Percentiles rank a stretch among this genome's conserved stretches.
These are phyloP conservation scores for Pseudolaguvia tuberculata DNA, from an alignment of 2,113 vertebrate genomes.

Conservation along the genomic window DNA sequence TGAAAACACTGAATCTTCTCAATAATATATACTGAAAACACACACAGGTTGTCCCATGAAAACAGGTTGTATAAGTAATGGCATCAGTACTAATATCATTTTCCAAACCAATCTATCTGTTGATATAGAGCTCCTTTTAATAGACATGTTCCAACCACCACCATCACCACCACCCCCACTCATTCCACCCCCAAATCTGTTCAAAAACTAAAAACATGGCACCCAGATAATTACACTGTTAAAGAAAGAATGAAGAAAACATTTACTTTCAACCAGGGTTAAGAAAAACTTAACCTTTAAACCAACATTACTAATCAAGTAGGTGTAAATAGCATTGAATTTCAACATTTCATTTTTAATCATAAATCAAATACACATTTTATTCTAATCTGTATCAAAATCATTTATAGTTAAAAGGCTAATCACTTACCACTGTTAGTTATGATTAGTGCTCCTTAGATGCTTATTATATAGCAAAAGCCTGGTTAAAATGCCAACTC, in stretches of 20 bases:
- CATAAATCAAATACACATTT: no score
- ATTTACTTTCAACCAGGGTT: background rate
- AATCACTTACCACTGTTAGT: background rate
- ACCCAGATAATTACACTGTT: background rate
- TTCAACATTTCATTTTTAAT: no score
- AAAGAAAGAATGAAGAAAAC: background rate
- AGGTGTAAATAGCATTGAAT: no score
- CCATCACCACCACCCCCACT: background rate
- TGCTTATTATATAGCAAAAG: background rate
- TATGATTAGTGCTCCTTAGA: background rate
- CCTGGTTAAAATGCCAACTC: background rate
- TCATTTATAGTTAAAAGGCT: background rate
- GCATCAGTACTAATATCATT: background rate
- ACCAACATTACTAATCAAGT: background rate
- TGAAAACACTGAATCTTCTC: constrained; percentile 34
- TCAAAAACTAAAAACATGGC: constrained; percentile 1
- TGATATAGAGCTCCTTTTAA: background rate
- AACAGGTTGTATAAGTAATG: background rate
- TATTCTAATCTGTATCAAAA: background rate
- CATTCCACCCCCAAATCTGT: background rate
- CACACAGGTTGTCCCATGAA: background rate
- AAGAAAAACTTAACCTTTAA: background rate
- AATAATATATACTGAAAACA: background rate
- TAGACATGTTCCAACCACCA: background rate
- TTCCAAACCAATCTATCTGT: background rate